Conservation (phyloP, 2,113 vertebrate species). For the Speoplatyrhinus poulsoni region DNA sequence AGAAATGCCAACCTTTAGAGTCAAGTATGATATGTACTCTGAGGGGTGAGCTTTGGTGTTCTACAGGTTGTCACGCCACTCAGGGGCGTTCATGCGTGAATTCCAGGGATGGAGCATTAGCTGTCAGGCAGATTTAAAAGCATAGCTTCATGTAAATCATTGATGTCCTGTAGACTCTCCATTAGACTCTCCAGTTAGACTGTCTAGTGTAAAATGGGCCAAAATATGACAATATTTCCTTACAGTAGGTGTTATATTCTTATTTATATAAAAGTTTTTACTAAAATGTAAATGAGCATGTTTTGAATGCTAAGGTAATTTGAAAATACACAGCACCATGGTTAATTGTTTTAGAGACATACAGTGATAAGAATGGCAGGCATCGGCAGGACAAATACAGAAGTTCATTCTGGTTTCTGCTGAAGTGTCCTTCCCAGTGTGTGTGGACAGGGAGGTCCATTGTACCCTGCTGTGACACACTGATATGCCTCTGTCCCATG, state of each 20-base stretch:
- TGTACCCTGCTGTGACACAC: background rate
- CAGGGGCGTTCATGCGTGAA: constrained; percentile 26
- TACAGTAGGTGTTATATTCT: background rate
- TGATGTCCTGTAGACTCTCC: constrained; percentile 30
- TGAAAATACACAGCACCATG: background rate
- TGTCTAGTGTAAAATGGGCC: constrained; percentile 1
- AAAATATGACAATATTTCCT: background rate
- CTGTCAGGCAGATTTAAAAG: constrained; percentile 46
- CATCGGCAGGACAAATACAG: background rate
- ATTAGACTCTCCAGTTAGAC: constrained; percentile 7
- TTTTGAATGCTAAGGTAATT: background rate
- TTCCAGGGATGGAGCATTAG: constrained; percentile 33
- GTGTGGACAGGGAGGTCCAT: background rate
- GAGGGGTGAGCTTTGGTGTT: background rate
- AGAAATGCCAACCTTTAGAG: background rate
- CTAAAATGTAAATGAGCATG: background rate
- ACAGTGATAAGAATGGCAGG: background rate
- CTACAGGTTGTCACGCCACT: background rate
- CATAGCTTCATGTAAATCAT: constrained; percentile 63
- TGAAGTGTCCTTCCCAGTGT: too few relatives aligned
- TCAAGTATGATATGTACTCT: background rate
- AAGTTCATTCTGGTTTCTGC: background rate
- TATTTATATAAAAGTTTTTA: background rate
- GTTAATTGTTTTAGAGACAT: too few relatives aligned
- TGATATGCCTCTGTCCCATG: background rate